These are phyloP conservation scores for Platorchestia sp. DNA, from an alignment of 1,140 invertebrate species.

Conservation along the genomic window DNA sequence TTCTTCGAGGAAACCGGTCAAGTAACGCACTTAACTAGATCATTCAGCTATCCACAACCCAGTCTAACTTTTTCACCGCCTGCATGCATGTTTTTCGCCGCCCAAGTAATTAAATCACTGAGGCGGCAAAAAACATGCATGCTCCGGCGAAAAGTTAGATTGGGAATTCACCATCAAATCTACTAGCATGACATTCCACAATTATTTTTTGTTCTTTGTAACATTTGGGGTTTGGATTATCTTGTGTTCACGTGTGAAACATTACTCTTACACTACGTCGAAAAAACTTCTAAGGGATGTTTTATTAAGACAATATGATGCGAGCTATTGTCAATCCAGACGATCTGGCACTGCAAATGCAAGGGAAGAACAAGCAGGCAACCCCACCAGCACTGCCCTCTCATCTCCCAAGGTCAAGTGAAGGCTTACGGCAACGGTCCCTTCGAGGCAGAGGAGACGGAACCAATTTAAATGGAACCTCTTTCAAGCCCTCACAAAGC, in stretches of 20 bases:
- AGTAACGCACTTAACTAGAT: too few relatives aligned
- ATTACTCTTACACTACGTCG: neutral
- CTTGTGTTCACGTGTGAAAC: neutral
- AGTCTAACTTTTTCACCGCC: too few relatives aligned
- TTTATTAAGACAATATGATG: neutral
- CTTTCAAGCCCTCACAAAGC: neutral
- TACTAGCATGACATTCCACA: neutral
- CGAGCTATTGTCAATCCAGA: neutral
- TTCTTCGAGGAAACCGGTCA: too few relatives aligned
- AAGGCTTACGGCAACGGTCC: neutral
- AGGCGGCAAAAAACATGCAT: too few relatives aligned
- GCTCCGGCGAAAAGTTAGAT: too few relatives aligned
- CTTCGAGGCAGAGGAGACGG: neutral
- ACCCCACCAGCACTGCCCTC: too few relatives aligned
- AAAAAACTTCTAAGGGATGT: neutral
- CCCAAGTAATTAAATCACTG: too few relatives aligned
- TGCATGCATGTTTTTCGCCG: too few relatives aligned
- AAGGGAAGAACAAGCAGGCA: neutral
- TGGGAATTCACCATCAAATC: neutral
- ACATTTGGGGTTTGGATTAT: neutral
- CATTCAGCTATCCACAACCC: too few relatives aligned
- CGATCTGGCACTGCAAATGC: neutral
- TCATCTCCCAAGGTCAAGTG: neutral
- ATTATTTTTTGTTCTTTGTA: neutral
- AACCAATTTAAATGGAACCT: neutral